Conservation (phyloP, 1,140 invertebrate species). For the Gryllus bimaculatus region DNA sequence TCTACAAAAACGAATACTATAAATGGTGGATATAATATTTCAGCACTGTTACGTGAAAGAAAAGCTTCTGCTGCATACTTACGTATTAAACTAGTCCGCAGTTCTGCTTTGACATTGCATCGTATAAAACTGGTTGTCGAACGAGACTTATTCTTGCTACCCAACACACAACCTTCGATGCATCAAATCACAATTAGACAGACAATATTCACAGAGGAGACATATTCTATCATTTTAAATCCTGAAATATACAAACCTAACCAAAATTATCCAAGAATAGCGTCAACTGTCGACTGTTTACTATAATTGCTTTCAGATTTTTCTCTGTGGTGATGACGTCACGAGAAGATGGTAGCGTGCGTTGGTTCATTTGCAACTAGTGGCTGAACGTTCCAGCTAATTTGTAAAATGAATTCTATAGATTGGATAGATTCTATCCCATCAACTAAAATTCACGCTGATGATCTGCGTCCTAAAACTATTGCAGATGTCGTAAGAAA, state of each 20-base stretch:
- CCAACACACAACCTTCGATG: neutral
- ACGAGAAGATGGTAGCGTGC: neutral
- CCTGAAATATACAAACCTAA: conserved; percentile 15
- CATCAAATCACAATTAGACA: neutral
- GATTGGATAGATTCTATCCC: too few relatives aligned
- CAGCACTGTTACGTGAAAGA: too few relatives aligned
- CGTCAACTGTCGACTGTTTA: conserved; percentile 14
- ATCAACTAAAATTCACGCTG: too few relatives aligned
- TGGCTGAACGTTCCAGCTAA: too few relatives aligned
- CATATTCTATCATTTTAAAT: neutral
- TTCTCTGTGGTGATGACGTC: neutral
- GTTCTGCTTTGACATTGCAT: conserved; percentile 5
- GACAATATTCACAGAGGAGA: neutral
- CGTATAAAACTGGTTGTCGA: neutral
- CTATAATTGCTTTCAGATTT: neutral
- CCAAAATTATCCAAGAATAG: conserved; percentile 11
- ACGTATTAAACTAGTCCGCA: neutral
- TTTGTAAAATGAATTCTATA: too few relatives aligned
- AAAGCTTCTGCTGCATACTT: neutral
- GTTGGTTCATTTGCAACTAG: neutral
- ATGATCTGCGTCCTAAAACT: too few relatives aligned
- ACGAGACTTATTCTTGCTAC: too few relatives aligned
- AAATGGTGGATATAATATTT: too few relatives aligned
- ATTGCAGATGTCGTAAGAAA: too few relatives aligned
- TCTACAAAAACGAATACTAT: too few relatives aligned